Base-by-base conservation (phyloP, 2,113 vertebrate genomes). In the Podiceps cristatus region DNA sequence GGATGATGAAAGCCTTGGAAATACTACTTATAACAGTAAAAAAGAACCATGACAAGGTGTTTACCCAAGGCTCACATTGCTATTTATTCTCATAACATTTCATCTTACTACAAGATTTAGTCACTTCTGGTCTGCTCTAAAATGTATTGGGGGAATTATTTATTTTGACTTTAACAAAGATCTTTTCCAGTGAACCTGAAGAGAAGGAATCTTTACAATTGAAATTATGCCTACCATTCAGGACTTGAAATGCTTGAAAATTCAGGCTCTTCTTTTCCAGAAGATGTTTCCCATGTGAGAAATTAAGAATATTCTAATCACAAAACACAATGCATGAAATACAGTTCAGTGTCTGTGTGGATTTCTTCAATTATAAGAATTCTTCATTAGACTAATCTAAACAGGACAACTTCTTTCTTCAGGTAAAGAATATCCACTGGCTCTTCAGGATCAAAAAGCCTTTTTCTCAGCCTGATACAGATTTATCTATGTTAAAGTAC, bases 21-120 rank as follows among this genome's bases (percentile, higher is more conserved):
- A 27, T 63, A 50, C 9, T 58, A 59, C 11, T 64, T 63, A 6
- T 7, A 66, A 53, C 5, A 92, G 59, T 29, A 52, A 72, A 71
- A 89, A 55, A 60, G 17, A 0, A 0, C 4, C n/a, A 14, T 24
- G 29, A 63, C 59, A 28, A 1, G 1, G 7, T 71, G 58, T 58
- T 77, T 82, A 62, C 16, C 47, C 47, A 63, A 31, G 44, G 16
- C 31, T 72, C 18, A 24, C 11, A 18, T 50, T 68, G 45, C 56
- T 73, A 52, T 68, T 79, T 60, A 88, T 80, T 84, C 56, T 42
- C 37, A 29, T 29, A 81, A n/a, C 8, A 24, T 72, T 76, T 67
- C 18, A 73, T 69, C 35, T 76, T 75, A 58, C 58, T 52, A 25
- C 40, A 76, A 63, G 50, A n/a, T 68, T n/a, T 62, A 71, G 16